Conservation (phyloP, 2,888 invertebrate species). For the Lycaena phlaeas region DNA sequence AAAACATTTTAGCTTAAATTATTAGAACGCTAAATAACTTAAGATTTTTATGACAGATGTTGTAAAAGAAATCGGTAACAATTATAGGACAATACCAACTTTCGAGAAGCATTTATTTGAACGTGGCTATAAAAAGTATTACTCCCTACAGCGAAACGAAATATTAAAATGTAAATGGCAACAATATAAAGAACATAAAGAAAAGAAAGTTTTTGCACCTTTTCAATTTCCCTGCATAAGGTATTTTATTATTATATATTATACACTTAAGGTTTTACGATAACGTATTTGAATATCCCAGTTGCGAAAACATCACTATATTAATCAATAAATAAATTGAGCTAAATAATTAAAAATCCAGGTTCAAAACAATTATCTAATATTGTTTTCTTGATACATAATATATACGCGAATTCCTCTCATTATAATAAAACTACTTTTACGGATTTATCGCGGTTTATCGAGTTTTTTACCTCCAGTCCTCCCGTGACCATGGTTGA, state of each 20-base stretch:
- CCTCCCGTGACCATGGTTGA: too few species aligned
- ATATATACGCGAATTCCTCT: too few species aligned
- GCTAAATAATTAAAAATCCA: background rate
- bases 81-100: constrained; percentile 33
- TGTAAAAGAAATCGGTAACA: constrained; percentile 26
- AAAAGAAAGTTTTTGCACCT: constrained; percentile 23
- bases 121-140: constrained; percentile 27
- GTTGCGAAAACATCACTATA: too few species aligned
- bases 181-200: constrained; percentile 23
- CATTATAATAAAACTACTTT: too few species aligned
- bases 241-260: constrained; percentile 19
- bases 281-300: background rate
- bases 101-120: constrained; percentile 39
- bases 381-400: too few species aligned
- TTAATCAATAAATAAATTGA: too few species aligned
- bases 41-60: constrained; percentile 30
- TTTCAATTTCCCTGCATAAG: constrained; percentile 29
- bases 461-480: too few species aligned
- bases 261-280: background rate
- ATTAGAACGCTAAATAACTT: too few species aligned
- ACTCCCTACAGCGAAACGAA: constrained; percentile 35
- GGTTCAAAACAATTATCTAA: background rate
- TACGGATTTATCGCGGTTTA: too few species aligned
- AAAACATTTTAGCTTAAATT: too few species aligned
- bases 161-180: constrained; percentile 24